Base-by-base conservation (phyloP, 2,797 vertebrate species). In the Alosa sapidissima region DNA sequence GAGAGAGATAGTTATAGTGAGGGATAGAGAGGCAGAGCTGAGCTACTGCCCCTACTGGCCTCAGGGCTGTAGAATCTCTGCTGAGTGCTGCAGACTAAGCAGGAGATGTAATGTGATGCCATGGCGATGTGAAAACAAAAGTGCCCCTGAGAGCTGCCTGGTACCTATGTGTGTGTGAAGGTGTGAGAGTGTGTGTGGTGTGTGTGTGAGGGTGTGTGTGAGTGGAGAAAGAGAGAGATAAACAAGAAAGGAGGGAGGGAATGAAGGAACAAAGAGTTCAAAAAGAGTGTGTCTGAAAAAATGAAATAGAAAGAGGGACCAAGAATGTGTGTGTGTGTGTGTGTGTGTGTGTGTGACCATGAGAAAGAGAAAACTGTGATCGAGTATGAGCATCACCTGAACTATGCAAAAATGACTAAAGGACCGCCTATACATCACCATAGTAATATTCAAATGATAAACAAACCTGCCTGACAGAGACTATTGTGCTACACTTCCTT, bases 371-470 rank as follows among this genome's bases (percentile, higher is more conserved):
- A 19, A 33, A 33, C 6, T 65, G 24, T 41, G 14, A 75, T 65
- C 9, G 2, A 21, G 55, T n/a, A 0, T 1, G 5, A 10, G 24
- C 60, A 65, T 28, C 24, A 65, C 21, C 41, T 16, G 54, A 82
- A 58, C 28, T 49, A 10, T 49, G 19, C n/a, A 3, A 11, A 48
- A 48, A 19, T 19, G 19, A 58, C 19, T 21, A 21, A 58, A 28
- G 3, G 5, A 36, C 81, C 86, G 83, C 84, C 84, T 88, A 85
- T 86, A 3, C 55, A 83, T 87, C 85, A 55, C 83, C 86, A 86
- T 24, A 24, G 88, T 83, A 87, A 90, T 84, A 90, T 87, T 88
- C 75, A 91, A 91, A 91, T 84, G 21, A 81, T 14, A 82, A 86
- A 82, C 84, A 72, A 83, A 81, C 24, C 62, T 28, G 62, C 62